Conservation (phyloP, 2,888 invertebrate species). For the Erebia aethiops region DNA sequence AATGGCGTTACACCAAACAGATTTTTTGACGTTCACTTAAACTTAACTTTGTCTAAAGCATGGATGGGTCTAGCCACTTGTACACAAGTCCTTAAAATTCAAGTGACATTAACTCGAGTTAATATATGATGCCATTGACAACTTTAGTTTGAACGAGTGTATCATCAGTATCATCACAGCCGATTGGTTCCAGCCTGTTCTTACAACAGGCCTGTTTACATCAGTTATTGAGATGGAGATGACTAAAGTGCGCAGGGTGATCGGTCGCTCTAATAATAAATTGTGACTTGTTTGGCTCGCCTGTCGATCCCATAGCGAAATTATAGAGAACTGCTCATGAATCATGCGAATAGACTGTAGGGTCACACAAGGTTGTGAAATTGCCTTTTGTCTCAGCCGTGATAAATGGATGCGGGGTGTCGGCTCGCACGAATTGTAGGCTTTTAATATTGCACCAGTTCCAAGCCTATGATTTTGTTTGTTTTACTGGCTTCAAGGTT, state of each 20-base stretch:
- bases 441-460: constrained; percentile 5
- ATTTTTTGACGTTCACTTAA: constrained; percentile 21
- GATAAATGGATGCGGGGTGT: constrained; percentile 35
- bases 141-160: not conserved
- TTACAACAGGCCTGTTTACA: constrained; percentile 12
- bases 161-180: constrained; percentile 1
- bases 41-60: not conserved
- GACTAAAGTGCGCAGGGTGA: constrained; percentile 25
- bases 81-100: no score
- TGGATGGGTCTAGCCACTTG: no score
- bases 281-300: constrained; percentile 34
- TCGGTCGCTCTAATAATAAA: constrained; percentile 40
- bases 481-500: not conserved
- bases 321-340: constrained; percentile 38
- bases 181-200: not conserved
- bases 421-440: constrained; percentile 25
- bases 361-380: constrained; percentile 48
- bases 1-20: constrained; percentile 31
- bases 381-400: constrained; percentile 41
- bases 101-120: not conserved
- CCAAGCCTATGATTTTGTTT: not conserved
- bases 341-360: constrained; percentile 41
- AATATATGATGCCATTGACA: not conserved
- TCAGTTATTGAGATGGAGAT: constrained; percentile 17
- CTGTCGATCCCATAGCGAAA: constrained; percentile 34